phyloP scores from a whole-genome alignment of 2,113 vertebrate species.

The Elgaria multicarinata region DNA sequence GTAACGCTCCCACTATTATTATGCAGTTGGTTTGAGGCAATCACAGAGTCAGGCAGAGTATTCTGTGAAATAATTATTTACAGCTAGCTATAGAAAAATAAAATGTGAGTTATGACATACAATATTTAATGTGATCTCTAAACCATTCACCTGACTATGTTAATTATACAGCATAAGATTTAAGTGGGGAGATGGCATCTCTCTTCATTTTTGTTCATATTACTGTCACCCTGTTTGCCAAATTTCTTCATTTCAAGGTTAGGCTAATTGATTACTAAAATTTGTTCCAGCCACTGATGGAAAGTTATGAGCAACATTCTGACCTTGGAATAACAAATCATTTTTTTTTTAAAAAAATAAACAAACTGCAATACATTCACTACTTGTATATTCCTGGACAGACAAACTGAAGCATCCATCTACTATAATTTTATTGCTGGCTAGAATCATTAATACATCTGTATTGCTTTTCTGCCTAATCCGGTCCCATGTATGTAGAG shows the following conservation, averaged over 20 bases:
- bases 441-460: background rate
- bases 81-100: conserved; percentile 49
- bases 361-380: background rate
- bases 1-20: conserved; percentile 38
- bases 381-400: conserved; percentile 23
- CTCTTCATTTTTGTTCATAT: conserved; percentile 39
- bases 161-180: conserved; percentile 13
- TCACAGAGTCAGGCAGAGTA: conserved; percentile 60
- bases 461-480: conserved; percentile 24
- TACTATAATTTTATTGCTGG: conserved; percentile 14
- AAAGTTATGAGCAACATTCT: conserved; percentile 37
- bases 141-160: conserved; percentile 26
- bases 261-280: conserved; percentile 38
- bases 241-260: conserved; percentile 45
- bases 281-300: conserved; percentile 45
- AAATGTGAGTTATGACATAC: conserved; percentile 55
- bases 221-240: conserved; percentile 19
- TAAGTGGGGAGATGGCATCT: background rate
- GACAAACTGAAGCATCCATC: background rate
- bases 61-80: conserved; percentile 57
- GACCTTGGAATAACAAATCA: conserved; percentile 43
- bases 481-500: background rate
- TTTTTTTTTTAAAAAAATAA: background rate
- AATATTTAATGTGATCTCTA: conserved; percentile 53
- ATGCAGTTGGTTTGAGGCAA: conserved; percentile 40